Base-by-base conservation (phyloP, 2,888 invertebrate species). In the Gastracanthus pulcherrimus region DNA sequence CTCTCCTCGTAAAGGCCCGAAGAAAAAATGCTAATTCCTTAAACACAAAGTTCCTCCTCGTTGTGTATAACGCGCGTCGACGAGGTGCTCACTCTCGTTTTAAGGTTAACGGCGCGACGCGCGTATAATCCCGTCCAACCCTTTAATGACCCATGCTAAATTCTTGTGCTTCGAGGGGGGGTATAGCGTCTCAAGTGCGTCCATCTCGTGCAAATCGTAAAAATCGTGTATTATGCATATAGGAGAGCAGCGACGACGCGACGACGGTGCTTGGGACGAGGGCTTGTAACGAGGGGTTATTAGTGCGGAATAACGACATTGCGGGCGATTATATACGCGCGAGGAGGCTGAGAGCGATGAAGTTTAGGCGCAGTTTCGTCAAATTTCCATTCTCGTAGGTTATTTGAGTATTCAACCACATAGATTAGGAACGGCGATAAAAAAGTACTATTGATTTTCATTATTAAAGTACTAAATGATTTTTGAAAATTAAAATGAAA, bases 11-110 rank as follows among this genome's bases (percentile, higher is more conserved):
- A 41, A 66, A 76, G 38, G 31, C n/a, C 19, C 7, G 29, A 64
- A 34, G n/a, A 55, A 67, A 76, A 67, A 76, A 67, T 76, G 66
- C 67, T 67, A 67, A 76, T 76, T 67, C 38, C 58, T 31, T 58
- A 76, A 66, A 67, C 29, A 41, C 41, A 29, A 76, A 75, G 64
- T 75, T 64, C 38, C 48, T 29, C 29, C 19, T 3, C 0, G 34
- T 9, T 1, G 4, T 31, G 34, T 48, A 66, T 11, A 38, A 19
- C n/a, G 31, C 51, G n/a, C 23, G 6, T 38, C 23, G 64, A 48
- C 26, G 64, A 64, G 31, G 19, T 31, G 34, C 48, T 38, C 26
- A 26, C n/a, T n/a, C n/a, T n/a, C n/a, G n/a, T n/a, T n/a, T n/a
- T n/a, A n/a, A 3, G 16, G 16, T 29, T 69, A 31, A 74, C 64